Evolutionary conservation across 2,797 vertebrate species (phyloP), one percentile per base, ranked within the genome.

Genomic region (Microchirus variegatus): DNA sequence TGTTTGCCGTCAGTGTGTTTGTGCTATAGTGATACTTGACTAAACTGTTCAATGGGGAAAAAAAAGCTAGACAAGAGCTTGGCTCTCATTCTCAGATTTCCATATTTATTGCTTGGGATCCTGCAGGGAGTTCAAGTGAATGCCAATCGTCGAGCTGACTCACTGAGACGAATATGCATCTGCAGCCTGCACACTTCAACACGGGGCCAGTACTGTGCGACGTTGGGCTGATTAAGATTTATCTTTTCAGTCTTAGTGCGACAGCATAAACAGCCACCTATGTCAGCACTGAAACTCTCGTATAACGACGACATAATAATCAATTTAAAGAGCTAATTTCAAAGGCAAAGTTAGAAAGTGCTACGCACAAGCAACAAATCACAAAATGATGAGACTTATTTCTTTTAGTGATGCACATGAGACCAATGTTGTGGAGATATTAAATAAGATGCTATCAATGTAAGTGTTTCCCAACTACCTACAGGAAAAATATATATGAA

Each of bases 21-120:
- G 78, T 80, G 78, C 85, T 85, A 77, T 90, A 89, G 80, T 87
- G 85, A 92, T 90, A 90, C 88, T 90, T 87, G 82, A 90, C 83
- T 88, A 89, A 88, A 90, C 87, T 87, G 78, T 88, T 83, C 83
- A 88, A 84, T 85, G 83, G 82, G 78, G 80, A 87, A 26, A 87
- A 78, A 78, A 78, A 66, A 73, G 64, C 79, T 66, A 90, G 82
- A 87, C 85, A 87, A 89, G 88, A 84, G 87, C 78, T 77, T 72
- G 76, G 83, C 88, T 88, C 87, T 89, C 85, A 82, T 88, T 73
- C 89, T 87, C 82, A 85, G 71, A 93, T 93, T 93, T 91, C 90
- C 91, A 93, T 92, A 91, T 92, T 91, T 92, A 92, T 93, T 94
- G 88, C 92, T 88, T 87, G 82, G 84, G 88, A 91, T 89, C 89